phyloP scores from a whole-genome alignment of 35 echinoderm and acorn worm species.

The Amphiura filiformis region DNA sequence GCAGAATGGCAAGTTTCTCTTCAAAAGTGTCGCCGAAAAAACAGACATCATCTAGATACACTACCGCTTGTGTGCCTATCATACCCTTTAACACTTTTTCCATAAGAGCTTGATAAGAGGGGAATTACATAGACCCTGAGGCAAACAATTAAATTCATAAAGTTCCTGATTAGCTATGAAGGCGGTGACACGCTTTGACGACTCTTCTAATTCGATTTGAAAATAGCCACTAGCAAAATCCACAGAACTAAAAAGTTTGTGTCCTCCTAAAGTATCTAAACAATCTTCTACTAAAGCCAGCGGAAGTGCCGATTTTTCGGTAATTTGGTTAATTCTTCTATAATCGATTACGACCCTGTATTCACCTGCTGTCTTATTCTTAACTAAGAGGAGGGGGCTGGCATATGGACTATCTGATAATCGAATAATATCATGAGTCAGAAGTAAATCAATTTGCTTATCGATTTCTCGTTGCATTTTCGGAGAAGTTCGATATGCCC shows the following conservation, averaged over 20 bases:
- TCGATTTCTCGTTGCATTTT: constrained; percentile 43
- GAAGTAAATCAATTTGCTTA: constrained; percentile 12
- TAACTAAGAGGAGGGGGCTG: constrained; percentile 40
- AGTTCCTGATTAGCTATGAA: constrained; percentile 45
- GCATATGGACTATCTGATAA: constrained; percentile 42
- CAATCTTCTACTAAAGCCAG: constrained; percentile 25
- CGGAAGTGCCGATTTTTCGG: constrained; percentile 23
- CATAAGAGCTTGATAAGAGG: constrained; percentile 61
- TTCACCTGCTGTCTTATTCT: constrained; percentile 32
- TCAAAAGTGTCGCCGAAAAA: constrained; percentile 50
- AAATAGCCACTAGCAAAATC: constrained; percentile 58
- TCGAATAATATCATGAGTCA: constrained; percentile 51
- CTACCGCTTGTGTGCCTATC: constrained; percentile 17
- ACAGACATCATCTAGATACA: constrained; percentile 50
- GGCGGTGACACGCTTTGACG: constrained; percentile 41
- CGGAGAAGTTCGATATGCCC: constrained; percentile 43
- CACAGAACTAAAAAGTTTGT: constrained; percentile 35
- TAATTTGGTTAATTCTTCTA: constrained; percentile 33
- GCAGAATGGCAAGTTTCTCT: constrained; percentile 20
- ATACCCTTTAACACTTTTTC: constrained; percentile 50
- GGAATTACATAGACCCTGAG: constrained; percentile 13
- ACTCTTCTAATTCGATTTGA: constrained; percentile 28
- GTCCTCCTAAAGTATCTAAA: constrained; percentile 38
- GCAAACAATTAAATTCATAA: constrained; percentile 50
- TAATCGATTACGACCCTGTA: constrained; percentile 42